phyloP scores from a whole-genome alignment of 2,797 vertebrate species.

The Pampus argenteus region DNA sequence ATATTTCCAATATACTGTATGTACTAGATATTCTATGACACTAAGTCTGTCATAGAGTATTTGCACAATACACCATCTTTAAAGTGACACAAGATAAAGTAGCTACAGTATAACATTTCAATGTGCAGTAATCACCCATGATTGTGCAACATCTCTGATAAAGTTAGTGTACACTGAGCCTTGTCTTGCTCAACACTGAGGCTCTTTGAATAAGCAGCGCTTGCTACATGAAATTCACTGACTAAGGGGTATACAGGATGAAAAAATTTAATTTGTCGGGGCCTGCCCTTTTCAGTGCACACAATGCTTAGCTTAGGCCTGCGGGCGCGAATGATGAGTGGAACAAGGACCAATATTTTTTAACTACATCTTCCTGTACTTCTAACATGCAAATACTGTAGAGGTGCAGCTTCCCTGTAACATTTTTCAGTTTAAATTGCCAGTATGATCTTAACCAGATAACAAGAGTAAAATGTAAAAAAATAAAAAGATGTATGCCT shows the following conservation, averaged over 20 bases:
- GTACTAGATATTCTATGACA: background rate
- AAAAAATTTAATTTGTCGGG: slow-evolving; percentile 71
- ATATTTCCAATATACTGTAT: background rate
- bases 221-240: slow-evolving; percentile 58
- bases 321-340: slow-evolving; percentile 37
- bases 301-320: slow-evolving; percentile 62
- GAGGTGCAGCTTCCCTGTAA: slow-evolving; percentile 1
- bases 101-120: slow-evolving; percentile 7
- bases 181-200: slow-evolving; percentile 32
- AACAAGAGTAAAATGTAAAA: background rate
- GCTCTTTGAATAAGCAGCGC: slow-evolving; percentile 36
- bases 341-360: slow-evolving; percentile 52
- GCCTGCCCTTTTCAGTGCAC: slow-evolving; percentile 60
- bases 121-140: slow-evolving; percentile 27
- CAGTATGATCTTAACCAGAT: slow-evolving; percentile 18
- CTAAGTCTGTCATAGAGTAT: background rate
- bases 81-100: slow-evolving; percentile 19
- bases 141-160: slow-evolving; percentile 25
- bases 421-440: slow-evolving; percentile 25
- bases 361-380: slow-evolving; percentile 21
- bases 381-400: slow-evolving; percentile 19
- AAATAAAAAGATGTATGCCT: background rate
- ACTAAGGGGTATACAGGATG: slow-evolving; percentile 59
- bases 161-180: slow-evolving; percentile 14
- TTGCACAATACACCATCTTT: background rate